Evolutionary conservation across 2,113 vertebrate genomes (phyloP).

Genomic region (Chamaetylas fuelleborni): DNA sequence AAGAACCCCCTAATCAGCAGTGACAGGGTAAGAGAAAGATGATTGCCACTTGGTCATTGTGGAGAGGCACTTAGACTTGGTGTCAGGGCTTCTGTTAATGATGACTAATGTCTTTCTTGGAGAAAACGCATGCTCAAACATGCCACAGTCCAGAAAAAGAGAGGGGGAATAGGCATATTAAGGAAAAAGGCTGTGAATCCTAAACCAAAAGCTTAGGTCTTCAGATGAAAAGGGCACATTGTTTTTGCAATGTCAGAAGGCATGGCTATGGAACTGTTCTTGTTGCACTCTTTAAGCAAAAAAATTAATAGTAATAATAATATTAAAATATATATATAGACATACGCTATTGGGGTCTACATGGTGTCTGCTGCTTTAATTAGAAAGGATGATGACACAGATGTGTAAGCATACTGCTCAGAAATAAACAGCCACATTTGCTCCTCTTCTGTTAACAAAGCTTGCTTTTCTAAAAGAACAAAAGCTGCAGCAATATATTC

Average conservation of each 20-base stretch:
- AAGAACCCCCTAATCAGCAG: conserved; percentile 82
- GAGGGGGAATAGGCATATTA: background rate
- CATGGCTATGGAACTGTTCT: background rate
- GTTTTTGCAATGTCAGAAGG: background rate
- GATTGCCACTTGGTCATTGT: conserved; percentile 88
- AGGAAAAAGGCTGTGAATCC: conserved; percentile 16
- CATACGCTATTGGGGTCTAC: background rate
- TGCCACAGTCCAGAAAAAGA: conserved; percentile 49
- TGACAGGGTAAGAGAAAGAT: conserved; percentile 87
- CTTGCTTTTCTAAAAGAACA: background rate
- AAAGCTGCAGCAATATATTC: background rate
- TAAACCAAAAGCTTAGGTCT: conserved; percentile 64
- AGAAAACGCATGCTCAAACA: conserved; percentile 75
- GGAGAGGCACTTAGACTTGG: conserved; percentile 88
- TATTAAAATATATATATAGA: background rate
- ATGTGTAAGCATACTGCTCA: background rate
- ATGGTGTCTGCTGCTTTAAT: background rate
- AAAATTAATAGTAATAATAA: background rate
- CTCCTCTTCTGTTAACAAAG: background rate
- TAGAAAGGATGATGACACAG: background rate
- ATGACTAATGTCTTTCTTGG: conserved; percentile 91
- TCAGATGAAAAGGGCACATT: background rate
- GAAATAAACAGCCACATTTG: background rate
- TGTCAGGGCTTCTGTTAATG: conserved; percentile 91
- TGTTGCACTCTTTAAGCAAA: background rate